A percentile compares a stretch with the other conserved stretches of the same genome.
Evolutionary conservation across 2,797 vertebrate species (phyloP).

Genomic region (Leptoclinus maculatus): DNA sequence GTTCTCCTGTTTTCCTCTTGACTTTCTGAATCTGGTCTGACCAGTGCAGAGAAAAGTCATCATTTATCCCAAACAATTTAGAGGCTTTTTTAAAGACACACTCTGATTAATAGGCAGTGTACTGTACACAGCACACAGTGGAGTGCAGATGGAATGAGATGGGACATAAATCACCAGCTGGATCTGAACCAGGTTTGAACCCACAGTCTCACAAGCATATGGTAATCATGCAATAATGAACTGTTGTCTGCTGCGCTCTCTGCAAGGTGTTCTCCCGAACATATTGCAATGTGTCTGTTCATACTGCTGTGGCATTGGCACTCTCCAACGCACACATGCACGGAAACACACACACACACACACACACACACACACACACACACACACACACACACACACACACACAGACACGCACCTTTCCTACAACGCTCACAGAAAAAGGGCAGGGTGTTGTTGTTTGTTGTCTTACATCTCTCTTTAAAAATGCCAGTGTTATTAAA

Average conservation of each 20-base stretch:
- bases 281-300: slow-evolving; percentile 68
- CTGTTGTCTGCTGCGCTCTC: slow-evolving; percentile 62
- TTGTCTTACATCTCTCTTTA: slow-evolving; percentile 3
- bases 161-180: slow-evolving; percentile 63
- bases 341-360: background rate
- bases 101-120: slow-evolving; percentile 27
- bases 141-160: slow-evolving; percentile 36
- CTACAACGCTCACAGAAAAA: slow-evolving; percentile 1
- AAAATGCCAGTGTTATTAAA: slow-evolving; percentile 34
- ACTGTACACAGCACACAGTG: slow-evolving; percentile 20
- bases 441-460: background rate
- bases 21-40: slow-evolving; percentile 27
- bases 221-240: slow-evolving; percentile 73
- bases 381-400: background rate
- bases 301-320: slow-evolving; percentile 16
- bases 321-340: background rate
- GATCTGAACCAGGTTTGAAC: slow-evolving; percentile 73
- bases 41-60: slow-evolving; percentile 12
- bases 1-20: slow-evolving; percentile 40
- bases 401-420: background rate
- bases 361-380: background rate
- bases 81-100: slow-evolving; percentile 18
- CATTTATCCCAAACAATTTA: slow-evolving; percentile 16
- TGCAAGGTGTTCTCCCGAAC: slow-evolving; percentile 62
- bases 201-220: slow-evolving; percentile 71